Evolutionary conservation across 2,797 vertebrate genomes (phyloP).

Genomic region (Pangasius sanitwongsei): DNA sequence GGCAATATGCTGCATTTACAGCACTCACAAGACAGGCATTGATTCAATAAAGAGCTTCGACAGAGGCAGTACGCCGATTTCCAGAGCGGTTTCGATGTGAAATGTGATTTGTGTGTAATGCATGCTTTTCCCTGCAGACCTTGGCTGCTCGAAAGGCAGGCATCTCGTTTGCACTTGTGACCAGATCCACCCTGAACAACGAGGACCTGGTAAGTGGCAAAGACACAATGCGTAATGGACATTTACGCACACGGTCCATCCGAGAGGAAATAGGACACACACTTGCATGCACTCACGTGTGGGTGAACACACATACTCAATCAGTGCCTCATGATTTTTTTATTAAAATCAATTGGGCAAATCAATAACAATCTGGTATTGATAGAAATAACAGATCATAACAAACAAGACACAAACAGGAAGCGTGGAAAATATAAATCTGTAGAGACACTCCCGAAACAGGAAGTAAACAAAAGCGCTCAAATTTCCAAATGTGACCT

Average conservation of each 20-base stretch:
- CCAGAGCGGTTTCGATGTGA: neutral
- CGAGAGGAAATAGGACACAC: neutral
- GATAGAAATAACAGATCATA: neutral
- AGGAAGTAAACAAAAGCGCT: neutral
- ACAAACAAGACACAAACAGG: neutral
- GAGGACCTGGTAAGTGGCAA: slow-evolving; percentile 91
- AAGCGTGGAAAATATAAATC: neutral
- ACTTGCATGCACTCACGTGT: neutral
- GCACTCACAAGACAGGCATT: neutral
- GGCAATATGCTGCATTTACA: neutral
- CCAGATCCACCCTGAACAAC: slow-evolving; percentile 90
- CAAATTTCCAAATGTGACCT: neutral
- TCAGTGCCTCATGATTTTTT: neutral
- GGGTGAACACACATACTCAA: neutral
- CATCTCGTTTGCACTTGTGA: slow-evolving; percentile 93
- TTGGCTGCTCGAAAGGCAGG: slow-evolving; percentile 97
- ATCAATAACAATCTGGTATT: neutral
- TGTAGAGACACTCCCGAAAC: neutral
- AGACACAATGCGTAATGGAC: neutral
- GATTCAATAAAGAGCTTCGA: neutral
- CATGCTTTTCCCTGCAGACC: slow-evolving; percentile 76
- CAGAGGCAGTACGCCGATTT: neutral
- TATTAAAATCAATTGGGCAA: neutral
- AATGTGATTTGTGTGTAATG: neutral
- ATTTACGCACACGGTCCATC: neutral